Conservation (phyloP, 2,113 vertebrate genomes). For the Sitta europaea region DNA sequence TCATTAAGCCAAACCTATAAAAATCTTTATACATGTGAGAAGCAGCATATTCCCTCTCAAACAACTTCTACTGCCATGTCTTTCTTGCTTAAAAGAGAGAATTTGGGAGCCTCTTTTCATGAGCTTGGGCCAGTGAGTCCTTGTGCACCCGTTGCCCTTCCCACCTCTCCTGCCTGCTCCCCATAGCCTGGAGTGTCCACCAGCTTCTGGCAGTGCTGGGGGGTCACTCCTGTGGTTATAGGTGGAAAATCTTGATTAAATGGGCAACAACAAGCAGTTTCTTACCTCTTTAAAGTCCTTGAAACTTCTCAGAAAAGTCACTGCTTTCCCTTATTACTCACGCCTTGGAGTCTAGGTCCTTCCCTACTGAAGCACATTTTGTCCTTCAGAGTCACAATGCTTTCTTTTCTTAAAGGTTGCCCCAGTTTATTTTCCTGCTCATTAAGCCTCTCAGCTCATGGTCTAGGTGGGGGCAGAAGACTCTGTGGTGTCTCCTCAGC, state of each 20-base stretch:
- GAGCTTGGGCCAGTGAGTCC: fast-evolving
- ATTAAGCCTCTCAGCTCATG: background rate
- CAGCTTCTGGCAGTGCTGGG: background rate
- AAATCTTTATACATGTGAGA: background rate
- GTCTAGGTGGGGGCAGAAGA: background rate
- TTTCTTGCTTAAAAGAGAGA: background rate
- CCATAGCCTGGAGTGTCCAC: background rate
- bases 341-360: fast-evolving
- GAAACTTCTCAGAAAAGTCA: background rate
- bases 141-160: fast-evolving
- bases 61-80: background rate
- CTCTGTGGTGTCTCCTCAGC: background rate
- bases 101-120: background rate
- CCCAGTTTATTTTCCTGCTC: background rate
- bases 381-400: background rate
- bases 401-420: background rate
- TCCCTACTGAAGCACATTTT: fast-evolving
- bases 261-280: background rate
- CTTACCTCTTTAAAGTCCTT: slow-evolving; percentile 28
- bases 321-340: fast-evolving
- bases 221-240: background rate
- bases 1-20: background rate
- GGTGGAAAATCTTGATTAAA: slow-evolving; percentile 16
- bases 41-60: background rate
- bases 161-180: fast-evolving